A percentile compares a stretch with the other conserved stretches of the same genome.
Evolutionary conservation across 2,888 invertebrate genomes (phyloP).

Genomic region (Calliopum simillimum): DNA sequence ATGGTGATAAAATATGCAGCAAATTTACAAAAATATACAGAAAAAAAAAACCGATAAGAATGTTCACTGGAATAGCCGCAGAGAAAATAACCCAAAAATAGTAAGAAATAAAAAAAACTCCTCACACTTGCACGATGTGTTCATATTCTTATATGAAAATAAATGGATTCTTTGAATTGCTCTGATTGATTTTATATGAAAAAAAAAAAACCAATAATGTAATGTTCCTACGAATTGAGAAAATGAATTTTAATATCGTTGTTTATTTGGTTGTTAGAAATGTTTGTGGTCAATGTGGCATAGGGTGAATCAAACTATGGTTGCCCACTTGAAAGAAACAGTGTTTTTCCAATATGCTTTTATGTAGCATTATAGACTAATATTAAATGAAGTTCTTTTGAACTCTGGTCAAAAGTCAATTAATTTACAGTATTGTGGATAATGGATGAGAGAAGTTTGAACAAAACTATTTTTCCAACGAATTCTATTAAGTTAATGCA

Average conservation of each 20-base stretch:
- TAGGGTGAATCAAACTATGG: too few relatives aligned
- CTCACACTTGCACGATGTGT: conserved; percentile 28
- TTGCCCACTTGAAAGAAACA: too few relatives aligned
- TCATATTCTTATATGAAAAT: conserved; percentile 49
- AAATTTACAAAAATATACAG: conserved; percentile 42
- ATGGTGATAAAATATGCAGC: conserved; percentile 63
- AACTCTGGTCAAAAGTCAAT: too few relatives aligned
- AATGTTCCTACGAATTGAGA: neutral
- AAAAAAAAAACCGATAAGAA: conserved; percentile 20
- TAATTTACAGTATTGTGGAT: too few relatives aligned
- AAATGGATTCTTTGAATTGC: conserved; percentile 53
- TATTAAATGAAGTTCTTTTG: too few relatives aligned
- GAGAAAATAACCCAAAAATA: conserved; percentile 14
- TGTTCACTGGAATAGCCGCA: conserved; percentile 21
- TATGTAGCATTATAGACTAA: too few relatives aligned
- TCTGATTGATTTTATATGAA: conserved; percentile 53
- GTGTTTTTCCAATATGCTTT: too few relatives aligned
- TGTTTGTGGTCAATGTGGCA: conserved; percentile 16
- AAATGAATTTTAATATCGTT: conserved; percentile 20
- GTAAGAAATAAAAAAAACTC: conserved; percentile 7
- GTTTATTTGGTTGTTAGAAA: conserved; percentile 9
- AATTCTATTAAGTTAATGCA: too few relatives aligned
- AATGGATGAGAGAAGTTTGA: too few relatives aligned
- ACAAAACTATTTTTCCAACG: too few relatives aligned
- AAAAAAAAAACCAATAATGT: neutral